These are phyloP conservation scores for Lacerta bilineata DNA, from an alignment of 2,797 vertebrate genomes.

Conservation along the genomic window DNA sequence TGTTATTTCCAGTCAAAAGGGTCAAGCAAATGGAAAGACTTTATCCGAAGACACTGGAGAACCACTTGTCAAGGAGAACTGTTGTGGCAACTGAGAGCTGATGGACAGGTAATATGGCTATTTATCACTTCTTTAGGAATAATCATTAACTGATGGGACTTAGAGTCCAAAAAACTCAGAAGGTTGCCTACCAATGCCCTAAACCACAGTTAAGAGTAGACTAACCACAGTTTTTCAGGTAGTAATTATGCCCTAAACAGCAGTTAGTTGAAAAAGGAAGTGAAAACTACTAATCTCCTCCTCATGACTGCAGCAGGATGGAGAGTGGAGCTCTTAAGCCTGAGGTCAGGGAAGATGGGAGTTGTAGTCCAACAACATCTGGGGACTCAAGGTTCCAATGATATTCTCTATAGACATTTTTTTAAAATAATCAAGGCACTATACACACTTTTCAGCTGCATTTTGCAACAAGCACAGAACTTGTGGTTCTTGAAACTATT, in stretches of 20 bases:
- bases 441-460: neutral
- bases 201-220: too few species aligned
- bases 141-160: constrained; percentile 22
- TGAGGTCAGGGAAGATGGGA: too few species aligned
- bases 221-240: too few species aligned
- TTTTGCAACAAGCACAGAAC: neutral
- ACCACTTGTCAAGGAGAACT: neutral
- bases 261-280: too few species aligned
- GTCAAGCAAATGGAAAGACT: neutral
- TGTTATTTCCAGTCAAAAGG: neutral
- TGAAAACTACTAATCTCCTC: too few species aligned
- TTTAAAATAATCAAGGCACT: neutral
- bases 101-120: neutral
- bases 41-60: neutral
- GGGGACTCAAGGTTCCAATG: neutral
- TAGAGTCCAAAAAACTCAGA: too few species aligned
- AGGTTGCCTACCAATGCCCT: too few species aligned
- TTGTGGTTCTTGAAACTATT: neutral
- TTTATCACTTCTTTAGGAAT: constrained; percentile 31
- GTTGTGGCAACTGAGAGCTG: neutral
- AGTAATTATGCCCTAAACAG: too few species aligned
- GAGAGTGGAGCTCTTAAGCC: too few species aligned
- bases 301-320: too few species aligned
- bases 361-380: too few species aligned
- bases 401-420: neutral